Percentiles rank a stretch among this genome's conserved stretches.
phyloP scores from a whole-genome alignment of 2,113 vertebrate species.

The Nycticorax nycticorax region DNA sequence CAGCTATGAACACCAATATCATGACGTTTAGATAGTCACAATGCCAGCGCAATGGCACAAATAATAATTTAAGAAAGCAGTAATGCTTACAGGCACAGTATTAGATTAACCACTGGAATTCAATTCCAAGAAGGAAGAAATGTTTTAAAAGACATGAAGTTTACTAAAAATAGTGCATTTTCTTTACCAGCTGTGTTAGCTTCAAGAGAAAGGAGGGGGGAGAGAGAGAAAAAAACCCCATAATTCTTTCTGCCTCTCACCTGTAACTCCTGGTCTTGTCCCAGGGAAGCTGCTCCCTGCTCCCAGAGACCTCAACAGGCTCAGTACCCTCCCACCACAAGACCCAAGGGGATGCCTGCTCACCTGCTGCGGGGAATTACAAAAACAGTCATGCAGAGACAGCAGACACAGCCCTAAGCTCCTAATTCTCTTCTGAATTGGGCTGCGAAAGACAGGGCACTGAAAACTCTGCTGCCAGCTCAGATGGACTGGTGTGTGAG shows the following conservation, averaged over 20 bases:
- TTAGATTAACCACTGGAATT: not conserved
- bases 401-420: not conserved
- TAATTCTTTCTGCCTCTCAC: not conserved
- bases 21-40: not conserved
- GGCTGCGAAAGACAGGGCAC: not conserved
- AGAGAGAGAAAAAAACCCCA: rapidly evolving
- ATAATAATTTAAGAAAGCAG: not conserved
- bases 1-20: not conserved
- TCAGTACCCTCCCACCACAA: not conserved
- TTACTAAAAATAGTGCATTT: conserved; percentile 14
- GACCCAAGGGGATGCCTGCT: not conserved
- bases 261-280: not conserved
- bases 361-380: not conserved
- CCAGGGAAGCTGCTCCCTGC: not conserved
- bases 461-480: not conserved
- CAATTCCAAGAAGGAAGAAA: not conserved
- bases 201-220: not conserved
- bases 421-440: not conserved
- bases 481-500: rapidly evolving
- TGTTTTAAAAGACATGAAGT: not conserved
- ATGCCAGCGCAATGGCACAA: not conserved
- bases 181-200: not conserved
- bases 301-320: not conserved
- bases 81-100: not conserved
- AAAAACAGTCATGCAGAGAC: not conserved